Conservation (phyloP, 1,140 invertebrate genomes). For the Eueides isabella region DNA sequence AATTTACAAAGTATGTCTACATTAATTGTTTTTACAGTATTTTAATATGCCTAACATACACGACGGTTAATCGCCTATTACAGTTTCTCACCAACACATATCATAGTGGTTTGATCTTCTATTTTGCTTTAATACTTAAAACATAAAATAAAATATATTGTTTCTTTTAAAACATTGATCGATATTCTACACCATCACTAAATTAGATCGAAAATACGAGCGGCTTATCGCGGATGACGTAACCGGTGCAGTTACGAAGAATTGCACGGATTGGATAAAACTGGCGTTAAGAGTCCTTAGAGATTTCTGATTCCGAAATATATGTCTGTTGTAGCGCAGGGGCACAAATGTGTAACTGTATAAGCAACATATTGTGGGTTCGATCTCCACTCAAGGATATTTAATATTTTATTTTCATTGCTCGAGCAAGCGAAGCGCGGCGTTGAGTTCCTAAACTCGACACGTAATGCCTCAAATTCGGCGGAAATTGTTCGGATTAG, state of each 20-base stretch:
- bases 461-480: not conserved
- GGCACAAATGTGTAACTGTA: not conserved
- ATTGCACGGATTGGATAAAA: constrained; percentile 47
- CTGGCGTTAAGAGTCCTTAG: constrained; percentile 14
- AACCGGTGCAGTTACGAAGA: constrained; percentile 60
- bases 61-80: too few relatives aligned
- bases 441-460: not conserved
- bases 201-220: constrained; percentile 44
- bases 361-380: not conserved
- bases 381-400: not conserved
- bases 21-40: too few relatives aligned
- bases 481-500: too few relatives aligned
- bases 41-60: too few relatives aligned
- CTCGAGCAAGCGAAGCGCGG: too few relatives aligned
- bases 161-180: constrained; percentile 12
- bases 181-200: constrained; percentile 38
- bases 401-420: not conserved
- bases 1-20: too few relatives aligned
- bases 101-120: too few relatives aligned
- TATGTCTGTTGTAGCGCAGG: not conserved
- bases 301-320: constrained; percentile 10
- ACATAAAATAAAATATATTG: not conserved
- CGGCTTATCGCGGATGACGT: constrained; percentile 64
- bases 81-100: too few relatives aligned
- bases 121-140: too few relatives aligned